phyloP scores from a whole-genome alignment of 2,797 vertebrate species.

The Dendrocincla tyrannina region DNA sequence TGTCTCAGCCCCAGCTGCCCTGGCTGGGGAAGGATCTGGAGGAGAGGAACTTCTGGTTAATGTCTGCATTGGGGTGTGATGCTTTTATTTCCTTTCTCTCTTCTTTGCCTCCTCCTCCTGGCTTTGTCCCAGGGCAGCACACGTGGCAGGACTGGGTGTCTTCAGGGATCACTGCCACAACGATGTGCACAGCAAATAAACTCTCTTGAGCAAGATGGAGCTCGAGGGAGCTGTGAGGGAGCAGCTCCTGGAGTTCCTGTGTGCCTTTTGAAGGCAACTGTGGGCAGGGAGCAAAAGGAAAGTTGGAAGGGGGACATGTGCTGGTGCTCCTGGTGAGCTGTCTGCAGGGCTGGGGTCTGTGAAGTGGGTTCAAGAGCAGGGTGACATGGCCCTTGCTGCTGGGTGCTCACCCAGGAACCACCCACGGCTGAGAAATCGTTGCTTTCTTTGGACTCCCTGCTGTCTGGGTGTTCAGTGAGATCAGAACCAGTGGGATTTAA shows the following conservation, averaged over 20 bases:
- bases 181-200: neutral
- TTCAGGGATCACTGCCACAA: neutral
- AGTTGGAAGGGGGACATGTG: rapidly evolving
- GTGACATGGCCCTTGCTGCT: neutral
- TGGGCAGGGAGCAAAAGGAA: neutral
- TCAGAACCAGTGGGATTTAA: neutral
- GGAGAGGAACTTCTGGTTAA: neutral
- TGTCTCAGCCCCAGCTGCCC: neutral
- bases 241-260: neutral
- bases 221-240: neutral
- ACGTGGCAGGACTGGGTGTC: neutral
- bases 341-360: neutral
- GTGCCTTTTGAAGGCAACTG: neutral
- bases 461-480: neutral
- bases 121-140: neutral
- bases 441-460: neutral
- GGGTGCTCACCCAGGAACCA: neutral
- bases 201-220: neutral
- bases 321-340: neutral
- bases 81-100: neutral
- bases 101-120: neutral
- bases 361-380: neutral
- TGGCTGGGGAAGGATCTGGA: neutral
- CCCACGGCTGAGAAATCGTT: neutral
- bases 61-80: neutral